phyloP scores from a whole-genome alignment of 2,113 vertebrate genomes.

The Brachypteracias leptosomus region DNA sequence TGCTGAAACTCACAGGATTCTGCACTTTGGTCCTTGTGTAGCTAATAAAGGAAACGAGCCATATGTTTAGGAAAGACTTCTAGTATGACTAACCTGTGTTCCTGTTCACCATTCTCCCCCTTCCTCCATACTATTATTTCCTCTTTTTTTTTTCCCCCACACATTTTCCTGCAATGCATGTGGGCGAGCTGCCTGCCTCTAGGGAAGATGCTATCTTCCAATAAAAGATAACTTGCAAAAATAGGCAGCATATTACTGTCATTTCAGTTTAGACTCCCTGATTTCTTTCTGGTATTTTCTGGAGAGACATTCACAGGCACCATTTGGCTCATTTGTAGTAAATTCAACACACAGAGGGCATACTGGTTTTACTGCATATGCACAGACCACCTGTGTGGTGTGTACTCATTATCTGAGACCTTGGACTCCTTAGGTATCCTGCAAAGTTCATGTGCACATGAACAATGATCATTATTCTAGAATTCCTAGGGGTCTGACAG shows the following conservation, averaged over 20 bases:
- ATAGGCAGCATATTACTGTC: neutral
- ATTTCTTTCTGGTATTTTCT: neutral
- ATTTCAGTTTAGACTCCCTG: neutral
- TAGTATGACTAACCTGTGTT: neutral
- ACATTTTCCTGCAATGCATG: neutral
- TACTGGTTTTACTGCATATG: neutral
- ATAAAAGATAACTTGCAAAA: neutral
- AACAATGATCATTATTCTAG: neutral
- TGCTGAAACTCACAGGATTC: neutral
- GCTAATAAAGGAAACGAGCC: neutral
- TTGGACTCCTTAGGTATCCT: neutral
- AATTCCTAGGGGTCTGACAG: neutral
- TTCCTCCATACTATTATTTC: neutral
- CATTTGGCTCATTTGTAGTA: neutral
- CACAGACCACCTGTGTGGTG: neutral
- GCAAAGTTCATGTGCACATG: neutral
- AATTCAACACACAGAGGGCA: neutral
- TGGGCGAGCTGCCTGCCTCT: neutral
- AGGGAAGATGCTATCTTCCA: neutral
- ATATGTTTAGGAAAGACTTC: neutral
- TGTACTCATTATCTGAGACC: neutral
- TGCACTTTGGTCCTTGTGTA: neutral
- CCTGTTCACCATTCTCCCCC: neutral
- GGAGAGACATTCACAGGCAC: neutral
- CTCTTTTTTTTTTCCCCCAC: accelerated